These are phyloP conservation scores for Elaphurus davidianus DNA, from an alignment of 2,113 vertebrate genomes.

Conservation along the genomic window DNA sequence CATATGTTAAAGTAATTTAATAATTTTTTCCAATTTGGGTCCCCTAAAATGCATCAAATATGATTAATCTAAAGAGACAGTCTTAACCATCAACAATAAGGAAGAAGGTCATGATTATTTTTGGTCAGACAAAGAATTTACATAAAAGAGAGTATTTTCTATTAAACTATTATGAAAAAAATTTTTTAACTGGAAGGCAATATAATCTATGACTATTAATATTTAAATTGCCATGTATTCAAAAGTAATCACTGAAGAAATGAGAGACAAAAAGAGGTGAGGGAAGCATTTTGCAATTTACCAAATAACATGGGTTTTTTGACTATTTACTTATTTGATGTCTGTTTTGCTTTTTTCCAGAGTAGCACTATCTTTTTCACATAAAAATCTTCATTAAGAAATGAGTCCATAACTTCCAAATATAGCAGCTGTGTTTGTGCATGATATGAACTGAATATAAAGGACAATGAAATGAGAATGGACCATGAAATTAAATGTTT, in stretches of 20 bases:
- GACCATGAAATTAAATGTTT: background rate
- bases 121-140: background rate
- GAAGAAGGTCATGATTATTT: background rate
- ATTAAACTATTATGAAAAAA: background rate
- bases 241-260: background rate
- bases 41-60: background rate
- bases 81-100: background rate
- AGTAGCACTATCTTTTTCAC: background rate
- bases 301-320: background rate
- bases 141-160: background rate
- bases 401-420: background rate
- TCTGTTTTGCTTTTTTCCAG: background rate
- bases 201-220: background rate
- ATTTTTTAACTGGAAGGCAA: background rate
- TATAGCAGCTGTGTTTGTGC: background rate
- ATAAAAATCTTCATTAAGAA: slow-evolving; percentile 7
- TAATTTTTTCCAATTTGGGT: background rate
- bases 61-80: background rate
- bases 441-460: background rate
- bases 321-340: background rate
- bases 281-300: background rate
- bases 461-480: background rate
- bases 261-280: background rate
- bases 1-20: background rate
- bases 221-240: background rate